Evolutionary conservation across 2,797 vertebrate species (phyloP), one percentile per base, ranked within the genome.

Genomic region (Loris lydekkerianus): DNA sequence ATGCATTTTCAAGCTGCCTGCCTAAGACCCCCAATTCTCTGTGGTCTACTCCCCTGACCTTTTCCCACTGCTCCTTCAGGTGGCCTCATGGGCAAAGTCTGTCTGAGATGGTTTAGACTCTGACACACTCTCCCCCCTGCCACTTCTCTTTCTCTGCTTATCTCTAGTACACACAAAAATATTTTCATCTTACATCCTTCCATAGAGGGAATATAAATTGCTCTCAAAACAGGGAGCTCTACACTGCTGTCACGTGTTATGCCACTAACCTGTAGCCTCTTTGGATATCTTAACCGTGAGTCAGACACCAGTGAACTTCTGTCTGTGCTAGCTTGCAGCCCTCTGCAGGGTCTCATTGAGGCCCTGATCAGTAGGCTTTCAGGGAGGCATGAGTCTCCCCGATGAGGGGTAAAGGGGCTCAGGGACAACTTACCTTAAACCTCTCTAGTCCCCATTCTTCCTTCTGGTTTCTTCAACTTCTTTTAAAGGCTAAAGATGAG

Each of bases 111-210:
- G 21, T 76, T 53, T 65, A 23, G 7, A 17, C 17, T 21, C 9
- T 31, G 49, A 53, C 31, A 10, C 34, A 34, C 20, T 43, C 13
- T 53, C n/a, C 13, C 18, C 34, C 7, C 53, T 9, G 49, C n/a
- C 15, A 15, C 11, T 14, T 46, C 40, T 63, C 20, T 37, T 1
- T 67, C 25, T 81, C 23, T 67, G 53, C 61, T 90, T 40, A 61
- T 8, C 11, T 80, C 11, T 90, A 46, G 37, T 69, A 14, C 20
- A n/a, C 4, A 86, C 43, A 76, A n/a, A 60, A 63, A 86, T n/a
- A 61, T 75, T 31, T 76, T 95, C 53, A 43, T 90, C 25, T 69
- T 82, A 76, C 60, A 75, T 90, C 67, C n/a, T 67, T 60, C 37
- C 8, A 27, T 10, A 60, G 40, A 91, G 27, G 1, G 18, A 82